Base-by-base conservation (phyloP, 2,888 invertebrate genomes). In the Selenia dentaria region DNA sequence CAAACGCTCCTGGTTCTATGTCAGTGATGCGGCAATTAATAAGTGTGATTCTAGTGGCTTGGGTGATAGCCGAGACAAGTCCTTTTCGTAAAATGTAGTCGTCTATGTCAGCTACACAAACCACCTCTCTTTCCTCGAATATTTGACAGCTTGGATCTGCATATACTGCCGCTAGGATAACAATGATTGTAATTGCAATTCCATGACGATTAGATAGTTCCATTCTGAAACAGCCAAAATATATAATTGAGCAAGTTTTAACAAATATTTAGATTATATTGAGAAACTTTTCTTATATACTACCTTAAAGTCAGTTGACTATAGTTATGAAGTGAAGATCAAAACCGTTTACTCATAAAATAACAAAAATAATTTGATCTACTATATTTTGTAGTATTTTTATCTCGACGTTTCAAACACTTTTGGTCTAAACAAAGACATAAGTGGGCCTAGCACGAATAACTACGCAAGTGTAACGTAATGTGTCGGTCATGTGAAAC, bases 1-100 rank as follows among this genome's bases (percentile, higher is more conserved):
- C 45, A 29, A 83, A 83, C 1, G 75, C 59, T 32, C 66, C 70
- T 0, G 38, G 40, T 3, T 70, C 68, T 2, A 83, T 47, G 0
- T 58, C 60, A 0, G 34, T 60, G 6, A 74, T 58, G 12, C 57
- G 54, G 40, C 73, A 73, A 4, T 28, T 47, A 11, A 39, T 57
- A 0, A 74, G 55, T 0, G 47, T 62, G 4, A 74, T 60, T 1
- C 46, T 45, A 10, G 62, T 64, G 0, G 61, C 64, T 10, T 18
- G 41, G 6, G 55, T 57, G 18, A 60, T 61, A n/a, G 64, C 64
- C 0, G 70, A 67, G 1, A 74, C 59, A 0, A 67, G 39, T 1
- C 68, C 66, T 57, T 55, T 65, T 28, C 37, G 32, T 4, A 74
- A 40, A 1, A 57, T 32, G 18, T 59, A 59, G 27, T 70, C 62